A percentile compares a stretch with the other conserved stretches of the same genome.
These are phyloP conservation scores for Patella depressa DNA, from an alignment of 2,888 invertebrate genomes.

Conservation along the genomic window DNA sequence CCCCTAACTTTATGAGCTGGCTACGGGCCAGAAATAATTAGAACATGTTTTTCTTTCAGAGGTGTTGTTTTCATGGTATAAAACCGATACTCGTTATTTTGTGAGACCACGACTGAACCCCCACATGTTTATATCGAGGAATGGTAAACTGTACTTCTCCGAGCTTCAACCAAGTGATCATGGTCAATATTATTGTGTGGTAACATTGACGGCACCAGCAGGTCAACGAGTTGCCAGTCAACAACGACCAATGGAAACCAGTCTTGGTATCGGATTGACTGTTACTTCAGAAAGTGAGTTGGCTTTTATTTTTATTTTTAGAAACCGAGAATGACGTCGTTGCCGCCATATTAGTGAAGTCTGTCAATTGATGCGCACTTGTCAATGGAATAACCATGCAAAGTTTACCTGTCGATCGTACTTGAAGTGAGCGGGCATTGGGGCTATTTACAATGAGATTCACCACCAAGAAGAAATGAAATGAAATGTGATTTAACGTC, in stretches of 20 bases:
- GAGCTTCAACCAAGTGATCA: constrained; percentile 84
- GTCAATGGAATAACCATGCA: no score
- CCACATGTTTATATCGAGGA: constrained; percentile 89
- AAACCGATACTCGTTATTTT: constrained; percentile 69
- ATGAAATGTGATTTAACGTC: background rate
- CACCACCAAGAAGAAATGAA: background rate
- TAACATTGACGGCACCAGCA: constrained; percentile 42
- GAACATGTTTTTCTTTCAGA: constrained; percentile 27
- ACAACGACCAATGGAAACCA: constrained; percentile 47
- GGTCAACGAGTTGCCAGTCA: constrained; percentile 40
- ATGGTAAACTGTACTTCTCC: constrained; percentile 95
- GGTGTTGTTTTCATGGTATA: constrained; percentile 45
- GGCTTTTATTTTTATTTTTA: background rate
- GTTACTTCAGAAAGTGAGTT: constrained; percentile 47
- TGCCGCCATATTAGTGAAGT: no score
- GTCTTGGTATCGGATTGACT: constrained; percentile 46
- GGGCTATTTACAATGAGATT: background rate
- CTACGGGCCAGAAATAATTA: no score
- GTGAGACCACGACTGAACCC: constrained; percentile 90
- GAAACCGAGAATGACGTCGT: no score
- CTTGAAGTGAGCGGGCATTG: no score
- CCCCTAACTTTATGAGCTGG: no score
- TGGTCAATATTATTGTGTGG: constrained; percentile 53
- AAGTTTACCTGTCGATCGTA: no score
- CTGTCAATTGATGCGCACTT: no score